Conservation (phyloP, 1,140 invertebrate species). For the Conus ventricosus region DNA sequence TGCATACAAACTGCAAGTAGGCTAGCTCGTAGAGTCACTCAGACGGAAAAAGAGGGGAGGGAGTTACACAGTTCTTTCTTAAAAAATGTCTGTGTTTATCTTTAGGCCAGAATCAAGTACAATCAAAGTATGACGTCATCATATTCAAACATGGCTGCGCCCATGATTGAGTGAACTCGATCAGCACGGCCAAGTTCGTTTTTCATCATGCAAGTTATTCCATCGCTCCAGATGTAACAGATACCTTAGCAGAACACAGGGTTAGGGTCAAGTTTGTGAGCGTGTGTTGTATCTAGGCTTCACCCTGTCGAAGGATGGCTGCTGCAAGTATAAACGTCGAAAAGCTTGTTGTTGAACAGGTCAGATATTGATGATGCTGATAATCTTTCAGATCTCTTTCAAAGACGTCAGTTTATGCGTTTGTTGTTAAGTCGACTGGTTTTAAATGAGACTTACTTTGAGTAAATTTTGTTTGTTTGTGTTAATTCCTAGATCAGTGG, state of each 20-base stretch:
- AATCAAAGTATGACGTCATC: constrained; percentile 21
- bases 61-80: too few relatives aligned
- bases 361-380: background rate
- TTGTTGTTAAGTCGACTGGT: too few relatives aligned
- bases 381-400: too few relatives aligned
- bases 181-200: background rate
- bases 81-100: too few relatives aligned
- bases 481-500: too few relatives aligned
- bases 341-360: constrained; percentile 9
- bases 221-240: constrained; percentile 11
- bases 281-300: background rate
- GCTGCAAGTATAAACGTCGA: background rate
- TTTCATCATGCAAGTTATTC: background rate
- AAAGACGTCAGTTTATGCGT: too few relatives aligned
- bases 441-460: too few relatives aligned
- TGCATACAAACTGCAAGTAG: too few relatives aligned
- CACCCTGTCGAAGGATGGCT: background rate
- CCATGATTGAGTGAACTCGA: constrained; percentile 2
- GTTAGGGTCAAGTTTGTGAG: background rate
- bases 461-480: too few relatives aligned
- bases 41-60: too few relatives aligned
- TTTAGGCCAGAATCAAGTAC: too few relatives aligned
- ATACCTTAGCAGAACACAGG: background rate
- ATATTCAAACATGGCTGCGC: constrained; percentile 21
- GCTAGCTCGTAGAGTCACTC: too few relatives aligned